These are phyloP conservation scores for Gallinago paraguaiae DNA, from an alignment of 2,113 vertebrate species.

Conservation along the genomic window DNA sequence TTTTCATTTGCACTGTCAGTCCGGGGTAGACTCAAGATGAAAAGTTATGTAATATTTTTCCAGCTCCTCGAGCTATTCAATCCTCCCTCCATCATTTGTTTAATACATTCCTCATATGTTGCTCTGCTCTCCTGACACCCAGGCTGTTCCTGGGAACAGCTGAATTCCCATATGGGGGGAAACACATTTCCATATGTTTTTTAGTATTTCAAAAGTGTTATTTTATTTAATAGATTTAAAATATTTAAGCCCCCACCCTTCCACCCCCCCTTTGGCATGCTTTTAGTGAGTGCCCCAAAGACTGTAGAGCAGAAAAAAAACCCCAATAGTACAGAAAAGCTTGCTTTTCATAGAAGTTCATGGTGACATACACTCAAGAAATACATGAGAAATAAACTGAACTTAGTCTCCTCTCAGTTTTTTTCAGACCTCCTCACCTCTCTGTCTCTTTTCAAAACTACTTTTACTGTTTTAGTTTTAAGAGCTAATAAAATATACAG, in stretches of 20 bases:
- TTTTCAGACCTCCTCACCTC: not conserved
- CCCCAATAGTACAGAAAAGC: not conserved
- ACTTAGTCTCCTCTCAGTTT: not conserved
- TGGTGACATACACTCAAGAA: conserved; percentile 8
- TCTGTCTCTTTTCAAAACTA: conserved; percentile 23
- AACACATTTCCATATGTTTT: conserved; percentile 52
- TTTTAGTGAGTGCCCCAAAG: not conserved
- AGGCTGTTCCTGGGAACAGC: conserved; percentile 44
- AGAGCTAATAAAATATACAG: conserved; percentile 43
- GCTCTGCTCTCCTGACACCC: conserved; percentile 52
- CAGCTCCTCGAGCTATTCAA: not conserved
- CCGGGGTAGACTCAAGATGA: conserved; percentile 13
- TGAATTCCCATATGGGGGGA: conserved; percentile 39
- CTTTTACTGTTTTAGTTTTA: conserved; percentile 26
- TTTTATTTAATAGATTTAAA: conserved; percentile 62
- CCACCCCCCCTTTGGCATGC: not conserved
- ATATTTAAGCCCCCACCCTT: conserved; percentile 4
- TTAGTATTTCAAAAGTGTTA: conserved; percentile 19
- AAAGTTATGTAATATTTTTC: conserved; percentile 64
- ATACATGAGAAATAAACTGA: not conserved
- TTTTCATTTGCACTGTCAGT: conserved; percentile 56
- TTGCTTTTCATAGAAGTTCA: conserved; percentile 1
- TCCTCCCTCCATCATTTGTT: conserved; percentile 45
- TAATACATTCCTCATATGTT: conserved; percentile 67
- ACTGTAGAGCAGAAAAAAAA: conserved; percentile 25